Evolutionary conservation across 2,113 vertebrate species (phyloP).

Genomic region (Probosciger aterrimus): DNA sequence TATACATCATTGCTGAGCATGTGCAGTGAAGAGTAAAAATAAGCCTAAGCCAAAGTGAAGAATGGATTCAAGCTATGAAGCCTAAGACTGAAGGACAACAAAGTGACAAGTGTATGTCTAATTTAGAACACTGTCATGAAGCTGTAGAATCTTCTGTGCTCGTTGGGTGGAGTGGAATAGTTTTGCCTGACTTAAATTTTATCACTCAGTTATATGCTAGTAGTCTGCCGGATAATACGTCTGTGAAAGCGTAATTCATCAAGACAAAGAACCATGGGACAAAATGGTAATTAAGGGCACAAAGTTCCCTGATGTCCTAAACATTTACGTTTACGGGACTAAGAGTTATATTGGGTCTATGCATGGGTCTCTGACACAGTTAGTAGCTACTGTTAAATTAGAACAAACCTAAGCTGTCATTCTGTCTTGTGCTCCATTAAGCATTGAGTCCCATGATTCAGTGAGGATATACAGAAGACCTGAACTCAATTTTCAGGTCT

Average conservation of each 20-base stretch:
- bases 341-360: background rate
- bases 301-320: background rate
- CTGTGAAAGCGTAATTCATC: background rate
- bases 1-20: background rate
- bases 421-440: background rate
- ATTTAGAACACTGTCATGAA: conserved; percentile 22
- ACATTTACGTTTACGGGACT: background rate
- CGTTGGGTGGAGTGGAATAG: conserved; percentile 20
- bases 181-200: no score
- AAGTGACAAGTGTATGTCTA: conserved; percentile 16
- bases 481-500: background rate
- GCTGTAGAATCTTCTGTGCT: background rate
- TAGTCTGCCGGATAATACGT: background rate
- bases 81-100: background rate
- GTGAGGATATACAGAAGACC: background rate
- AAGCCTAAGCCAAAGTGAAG: background rate
- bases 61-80: background rate
- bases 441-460: background rate
- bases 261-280: background rate
- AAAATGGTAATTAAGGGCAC: background rate
- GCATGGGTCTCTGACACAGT: background rate
- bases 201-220: background rate
- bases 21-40: background rate
- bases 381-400: background rate
- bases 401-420: background rate